Evolutionary conservation across 1,140 invertebrate species (phyloP).

Genomic region (Drosophila sturtevanti): DNA sequence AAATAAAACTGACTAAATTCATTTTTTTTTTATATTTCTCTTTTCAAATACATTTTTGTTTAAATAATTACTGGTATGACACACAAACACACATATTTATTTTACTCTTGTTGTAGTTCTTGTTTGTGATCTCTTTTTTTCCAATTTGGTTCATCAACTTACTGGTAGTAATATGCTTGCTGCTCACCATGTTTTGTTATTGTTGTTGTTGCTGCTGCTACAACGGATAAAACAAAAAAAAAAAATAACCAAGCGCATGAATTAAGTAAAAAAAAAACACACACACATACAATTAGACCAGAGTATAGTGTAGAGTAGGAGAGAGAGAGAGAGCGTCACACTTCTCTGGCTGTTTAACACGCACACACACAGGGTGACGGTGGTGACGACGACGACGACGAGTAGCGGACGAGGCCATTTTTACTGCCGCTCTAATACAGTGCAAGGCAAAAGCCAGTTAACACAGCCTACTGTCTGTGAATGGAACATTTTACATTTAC

Average conservation of each 20-base stretch:
- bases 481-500: constrained; percentile 1
- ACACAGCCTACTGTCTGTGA: background rate
- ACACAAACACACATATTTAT: constrained; percentile 24
- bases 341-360: constrained; percentile 5
- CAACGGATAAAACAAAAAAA: constrained; percentile 36
- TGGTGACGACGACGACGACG: constrained; percentile 31
- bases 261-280: constrained; percentile 35
- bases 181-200: constrained; percentile 22
- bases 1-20: background rate
- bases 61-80: constrained; percentile 2
- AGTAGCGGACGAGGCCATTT: constrained; percentile 57
- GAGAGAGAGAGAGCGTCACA: constrained; percentile 30
- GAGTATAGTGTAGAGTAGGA: constrained; percentile 8
- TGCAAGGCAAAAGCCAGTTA: constrained; percentile 1
- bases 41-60: background rate
- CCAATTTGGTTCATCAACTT: constrained; percentile 13
- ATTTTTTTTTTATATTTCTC: background rate
- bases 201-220: constrained; percentile 30
- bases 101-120: background rate
- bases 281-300: constrained; percentile 27
- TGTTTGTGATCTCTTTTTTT: constrained; percentile 6
- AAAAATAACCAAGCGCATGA: constrained; percentile 18
- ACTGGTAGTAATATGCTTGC: constrained; percentile 28
- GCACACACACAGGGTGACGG: constrained; percentile 21
- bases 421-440: constrained; percentile 22